phyloP scores from a whole-genome alignment of 2,797 vertebrate species.

The Rhynchotus rufescens region DNA sequence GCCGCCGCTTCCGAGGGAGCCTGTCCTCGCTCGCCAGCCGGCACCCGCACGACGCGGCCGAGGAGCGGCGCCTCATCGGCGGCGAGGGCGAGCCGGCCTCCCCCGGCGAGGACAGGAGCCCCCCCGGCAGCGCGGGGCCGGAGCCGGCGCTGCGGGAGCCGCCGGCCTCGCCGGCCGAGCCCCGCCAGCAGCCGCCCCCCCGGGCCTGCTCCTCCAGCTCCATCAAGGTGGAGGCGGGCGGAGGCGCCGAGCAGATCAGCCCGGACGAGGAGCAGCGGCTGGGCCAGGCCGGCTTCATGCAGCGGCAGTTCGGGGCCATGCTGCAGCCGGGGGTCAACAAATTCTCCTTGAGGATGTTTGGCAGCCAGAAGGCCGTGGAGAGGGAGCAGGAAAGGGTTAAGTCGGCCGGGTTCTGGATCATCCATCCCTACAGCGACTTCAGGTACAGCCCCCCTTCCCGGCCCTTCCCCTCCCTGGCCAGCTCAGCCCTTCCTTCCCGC shows the following conservation, averaged over 20 bases:
- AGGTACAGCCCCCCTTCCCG: conserved; percentile 84
- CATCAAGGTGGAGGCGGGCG: conserved; percentile 91
- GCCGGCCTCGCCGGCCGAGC: conserved; percentile 47
- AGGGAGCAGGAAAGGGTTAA: conserved; percentile 97
- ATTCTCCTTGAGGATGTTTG: conserved; percentile 99
- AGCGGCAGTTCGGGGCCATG: conserved; percentile 97
- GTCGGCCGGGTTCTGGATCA: conserved; percentile 99
- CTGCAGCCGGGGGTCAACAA: conserved; percentile 99
- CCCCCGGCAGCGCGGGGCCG: conserved; percentile 27
- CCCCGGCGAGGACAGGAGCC: conserved; percentile 62
- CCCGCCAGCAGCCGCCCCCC: conserved; percentile 69
- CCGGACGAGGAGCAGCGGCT: conserved; percentile 91
- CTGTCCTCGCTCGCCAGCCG: conserved; percentile 94
- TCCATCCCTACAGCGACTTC: conserved; percentile 99
- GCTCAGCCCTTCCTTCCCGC: background rate
- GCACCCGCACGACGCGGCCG: conserved; percentile 90
- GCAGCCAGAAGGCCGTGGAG: conserved; percentile 99
- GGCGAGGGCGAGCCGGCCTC: conserved; percentile 83
- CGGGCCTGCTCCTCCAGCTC: conserved; percentile 84
- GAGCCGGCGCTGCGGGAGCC: conserved; percentile 52
- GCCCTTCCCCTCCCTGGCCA: background rate
- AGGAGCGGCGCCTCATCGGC: conserved; percentile 90
- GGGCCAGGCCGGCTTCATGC: conserved; percentile 95
- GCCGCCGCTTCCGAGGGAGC: conserved; percentile 94
- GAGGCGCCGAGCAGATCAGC: conserved; percentile 90